Percentiles rank a stretch among this genome's conserved stretches.
phyloP scores from a whole-genome alignment of 2,113 vertebrate genomes.

The Thamnophis sirtalis region DNA sequence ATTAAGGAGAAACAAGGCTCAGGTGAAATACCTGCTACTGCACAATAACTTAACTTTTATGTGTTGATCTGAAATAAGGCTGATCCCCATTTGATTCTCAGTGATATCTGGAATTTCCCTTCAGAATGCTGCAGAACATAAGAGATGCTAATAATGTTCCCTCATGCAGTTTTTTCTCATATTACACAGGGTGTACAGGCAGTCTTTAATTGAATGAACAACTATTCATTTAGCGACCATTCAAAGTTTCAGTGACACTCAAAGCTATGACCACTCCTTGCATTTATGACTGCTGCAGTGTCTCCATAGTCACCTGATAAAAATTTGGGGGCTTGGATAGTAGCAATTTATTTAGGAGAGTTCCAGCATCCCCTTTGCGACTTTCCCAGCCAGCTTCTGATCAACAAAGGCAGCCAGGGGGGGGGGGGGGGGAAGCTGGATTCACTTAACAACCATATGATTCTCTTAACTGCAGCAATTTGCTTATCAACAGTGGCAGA shows the following conservation, averaged over 20 bases:
- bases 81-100: not conserved
- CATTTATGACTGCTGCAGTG: accelerated
- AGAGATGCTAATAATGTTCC: too few relatives aligned
- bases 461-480: not conserved
- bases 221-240: not conserved
- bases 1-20: not conserved
- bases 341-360: too few relatives aligned
- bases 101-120: not conserved
- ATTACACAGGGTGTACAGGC: not conserved
- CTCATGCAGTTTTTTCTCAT: not conserved
- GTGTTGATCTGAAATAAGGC: not conserved
- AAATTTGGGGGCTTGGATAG: too few relatives aligned
- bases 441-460: not conserved
- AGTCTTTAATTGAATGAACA: not conserved
- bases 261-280: not conserved
- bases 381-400: too few relatives aligned
- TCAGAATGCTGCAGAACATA: too few relatives aligned
- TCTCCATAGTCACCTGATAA: not conserved
- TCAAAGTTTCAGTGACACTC: not conserved
- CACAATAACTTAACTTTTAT: not conserved
- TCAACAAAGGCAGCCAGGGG: too few relatives aligned
- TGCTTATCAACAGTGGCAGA: not conserved
- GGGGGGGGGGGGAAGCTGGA: too few relatives aligned
- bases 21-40: not conserved
- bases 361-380: too few relatives aligned